Conservation (phyloP, 2,888 invertebrate species). For the Cataglyphis livida region DNA sequence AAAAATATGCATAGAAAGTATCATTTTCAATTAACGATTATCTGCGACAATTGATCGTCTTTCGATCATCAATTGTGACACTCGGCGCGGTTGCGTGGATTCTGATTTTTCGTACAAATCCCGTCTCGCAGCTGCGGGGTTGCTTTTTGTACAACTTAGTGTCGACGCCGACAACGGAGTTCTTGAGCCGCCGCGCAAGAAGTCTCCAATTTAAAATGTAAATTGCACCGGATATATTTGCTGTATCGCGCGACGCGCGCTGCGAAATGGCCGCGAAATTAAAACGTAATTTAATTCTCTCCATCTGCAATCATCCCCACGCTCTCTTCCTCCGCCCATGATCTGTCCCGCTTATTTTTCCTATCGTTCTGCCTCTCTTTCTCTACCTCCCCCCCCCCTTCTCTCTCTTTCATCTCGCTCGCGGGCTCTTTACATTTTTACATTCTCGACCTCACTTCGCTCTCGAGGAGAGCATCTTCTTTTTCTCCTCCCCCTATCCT, state of each 20-base stretch:
- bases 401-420: constrained; percentile 17
- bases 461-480: constrained; percentile 6
- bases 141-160: constrained; percentile 15
- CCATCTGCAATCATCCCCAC: constrained; percentile 54
- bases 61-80: constrained; percentile 23
- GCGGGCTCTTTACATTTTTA: constrained; percentile 9
- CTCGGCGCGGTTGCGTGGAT: background rate
- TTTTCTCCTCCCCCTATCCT: constrained; percentile 1
- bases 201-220: constrained; percentile 84
- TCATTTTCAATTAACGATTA: background rate
- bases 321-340: constrained; percentile 9
- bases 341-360: constrained; percentile 2
- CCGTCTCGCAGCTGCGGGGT: background rate
- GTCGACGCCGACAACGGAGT: constrained; percentile 32
- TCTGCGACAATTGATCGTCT: background rate
- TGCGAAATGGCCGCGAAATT: constrained; percentile 84
- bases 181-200: constrained; percentile 71
- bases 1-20: background rate
- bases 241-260: constrained; percentile 76
- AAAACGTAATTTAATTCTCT: constrained; percentile 84
- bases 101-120: constrained; percentile 27
- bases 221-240: constrained; percentile 81
- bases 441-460: constrained; percentile 13
- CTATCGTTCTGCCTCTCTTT: constrained; percentile 32
- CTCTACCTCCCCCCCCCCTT: constrained; percentile 26